Evolutionary conservation across 2,888 invertebrate genomes (phyloP).

Genomic region (Lasioglossum oenotherae): DNA sequence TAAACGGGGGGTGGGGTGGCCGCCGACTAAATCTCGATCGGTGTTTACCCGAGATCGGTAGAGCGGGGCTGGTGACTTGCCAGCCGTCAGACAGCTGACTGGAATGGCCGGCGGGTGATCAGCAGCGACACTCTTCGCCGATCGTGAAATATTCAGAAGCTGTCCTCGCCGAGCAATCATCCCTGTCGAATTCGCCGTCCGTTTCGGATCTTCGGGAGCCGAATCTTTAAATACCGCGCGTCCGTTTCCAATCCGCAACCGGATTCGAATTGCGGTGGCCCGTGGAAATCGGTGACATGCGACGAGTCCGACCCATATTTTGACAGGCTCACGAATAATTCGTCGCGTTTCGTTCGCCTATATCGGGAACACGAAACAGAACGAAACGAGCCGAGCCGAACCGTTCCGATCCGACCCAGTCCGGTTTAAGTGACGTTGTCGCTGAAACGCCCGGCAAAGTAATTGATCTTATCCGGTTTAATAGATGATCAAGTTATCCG

Average conservation of each 20-base stretch:
- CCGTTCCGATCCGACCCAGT: conserved; percentile 21
- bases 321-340: conserved; percentile 70
- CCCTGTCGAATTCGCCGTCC: conserved; percentile 52
- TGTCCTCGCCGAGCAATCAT: conserved; percentile 52
- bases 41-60: not conserved
- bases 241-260: conserved; percentile 25
- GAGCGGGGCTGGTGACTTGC: not conserved
- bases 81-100: conserved; percentile 3
- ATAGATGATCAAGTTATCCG: conserved; percentile 57
- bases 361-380: conserved; percentile 39
- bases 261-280: conserved; percentile 16
- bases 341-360: conserved; percentile 58
- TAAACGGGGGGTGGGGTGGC: not conserved
- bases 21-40: not conserved
- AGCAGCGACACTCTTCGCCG: conserved; percentile 22
- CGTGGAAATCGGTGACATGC: conserved; percentile 60
- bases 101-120: not conserved
- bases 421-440: conserved; percentile 58
- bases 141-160: conserved; percentile 65
- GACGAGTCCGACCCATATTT: conserved; percentile 65
- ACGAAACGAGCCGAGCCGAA: conserved; percentile 11
- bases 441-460: conserved; percentile 44
- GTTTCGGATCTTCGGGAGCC: conserved; percentile 42
- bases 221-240: conserved; percentile 66
- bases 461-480: conserved; percentile 66